Base-by-base conservation (phyloP, 23 tunicate genomes). In the Aplidium turbinatum region DNA sequence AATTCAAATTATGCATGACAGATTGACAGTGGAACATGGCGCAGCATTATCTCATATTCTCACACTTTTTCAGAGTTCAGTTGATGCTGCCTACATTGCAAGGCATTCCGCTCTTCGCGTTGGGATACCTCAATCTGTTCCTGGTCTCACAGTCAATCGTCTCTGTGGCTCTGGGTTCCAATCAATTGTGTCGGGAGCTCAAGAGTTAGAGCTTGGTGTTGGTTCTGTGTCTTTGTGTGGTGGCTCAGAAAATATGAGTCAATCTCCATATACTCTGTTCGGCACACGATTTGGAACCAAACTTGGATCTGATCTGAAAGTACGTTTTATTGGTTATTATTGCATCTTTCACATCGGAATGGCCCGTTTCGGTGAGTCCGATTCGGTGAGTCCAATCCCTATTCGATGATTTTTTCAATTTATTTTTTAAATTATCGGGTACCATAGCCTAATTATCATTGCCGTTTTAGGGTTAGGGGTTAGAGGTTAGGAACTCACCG, bases 81-180 rank as follows among this genome's bases (percentile, higher is more conserved):
- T 73, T 26, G 99, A 95, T 77, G 96, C 99, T 13, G 99, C 99
- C 25, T 95, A 95, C 72, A 84, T 95, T 67, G 96, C 99, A 1
- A 68, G 99, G 28, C 99, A 95, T 79, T 51, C 96, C 0, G 99
- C 99, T 27, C 38, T 95, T 2, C 75, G 80, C 40, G 82, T 73
- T 24, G 87, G 95, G 20, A 71, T 85, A 4, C 91, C 91, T 4
- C 38, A 51, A 26, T 72, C 70, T 68, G 92, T 84, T 30, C 96
- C 99, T 18, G 91, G 87, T 22, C 78, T 95, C 20, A 88, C 96
- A 23, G 99, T 95, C 7, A 95, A 95, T 69, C 83, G 99, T 2
- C 70, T 95, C 6, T 95, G 99, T 88, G 99, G 99, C 0, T 95
- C 99, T 16, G 99, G 99, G 9, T 95, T 95, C 42, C 96, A 95